These are phyloP conservation scores for Danionella cerebrum DNA, from an alignment of 2,113 vertebrate genomes.

Conservation along the genomic window DNA sequence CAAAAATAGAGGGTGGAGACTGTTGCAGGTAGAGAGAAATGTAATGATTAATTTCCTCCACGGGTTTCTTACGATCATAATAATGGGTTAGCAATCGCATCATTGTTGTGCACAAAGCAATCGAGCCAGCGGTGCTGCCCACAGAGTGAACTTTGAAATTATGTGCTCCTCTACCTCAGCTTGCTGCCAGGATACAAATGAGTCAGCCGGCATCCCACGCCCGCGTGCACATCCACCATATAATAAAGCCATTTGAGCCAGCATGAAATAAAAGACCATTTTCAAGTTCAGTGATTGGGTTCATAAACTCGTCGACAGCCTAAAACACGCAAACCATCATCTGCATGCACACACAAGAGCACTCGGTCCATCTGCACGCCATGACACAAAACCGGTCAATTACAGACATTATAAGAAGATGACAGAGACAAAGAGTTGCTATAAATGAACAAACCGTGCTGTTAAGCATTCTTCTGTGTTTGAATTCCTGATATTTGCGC, in stretches of 20 bases:
- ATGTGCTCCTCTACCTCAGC: slow-evolving; percentile 47
- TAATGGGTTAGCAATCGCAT: slow-evolving; percentile 24
- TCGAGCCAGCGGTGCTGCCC: slow-evolving; percentile 32
- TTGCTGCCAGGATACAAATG: slow-evolving; percentile 48
- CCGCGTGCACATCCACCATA: slow-evolving; percentile 46
- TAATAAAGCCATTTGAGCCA: slow-evolving; percentile 47
- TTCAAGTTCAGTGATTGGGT: slow-evolving; percentile 46
- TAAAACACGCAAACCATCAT: neutral
- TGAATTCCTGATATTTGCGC: too few relatives aligned
- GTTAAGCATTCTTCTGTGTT: too few relatives aligned
- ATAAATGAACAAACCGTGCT: too few relatives aligned
- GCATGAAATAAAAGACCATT: slow-evolving; percentile 47
- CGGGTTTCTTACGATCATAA: slow-evolving; percentile 24
- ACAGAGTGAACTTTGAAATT: slow-evolving; percentile 48
- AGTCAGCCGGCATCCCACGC: slow-evolving; percentile 43
- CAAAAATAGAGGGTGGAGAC: slow-evolving; percentile 33
- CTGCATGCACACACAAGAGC: too few relatives aligned
- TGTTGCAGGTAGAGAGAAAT: slow-evolving; percentile 37
- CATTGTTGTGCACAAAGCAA: slow-evolving; percentile 37
- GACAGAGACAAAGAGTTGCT: too few relatives aligned
- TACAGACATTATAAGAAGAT: slow-evolving; percentile 18
- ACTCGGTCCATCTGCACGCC: neutral
- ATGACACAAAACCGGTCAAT: slow-evolving; percentile 1
- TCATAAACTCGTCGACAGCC: slow-evolving; percentile 38
- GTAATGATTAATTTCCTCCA: slow-evolving; percentile 36